phyloP scores from a whole-genome alignment of 1,140 invertebrate species.

The Drosophila pseudoobscura region DNA sequence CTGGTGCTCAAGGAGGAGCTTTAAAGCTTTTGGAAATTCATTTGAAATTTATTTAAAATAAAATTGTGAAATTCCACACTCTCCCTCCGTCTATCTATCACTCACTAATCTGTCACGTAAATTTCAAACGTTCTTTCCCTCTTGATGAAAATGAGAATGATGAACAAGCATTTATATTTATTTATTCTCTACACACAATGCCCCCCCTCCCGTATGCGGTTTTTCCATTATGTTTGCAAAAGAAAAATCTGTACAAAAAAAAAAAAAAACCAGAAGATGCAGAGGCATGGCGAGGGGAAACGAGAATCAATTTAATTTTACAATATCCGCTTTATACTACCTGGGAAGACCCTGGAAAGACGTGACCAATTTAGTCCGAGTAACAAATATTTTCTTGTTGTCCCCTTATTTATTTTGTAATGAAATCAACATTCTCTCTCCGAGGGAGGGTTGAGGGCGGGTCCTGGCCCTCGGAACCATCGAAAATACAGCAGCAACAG shows the following conservation, averaged over 20 bases:
- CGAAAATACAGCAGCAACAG: slow-evolving; percentile 18
- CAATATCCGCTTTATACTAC: slow-evolving; percentile 77
- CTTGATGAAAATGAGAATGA: slow-evolving; percentile 73
- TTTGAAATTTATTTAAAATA: slow-evolving; percentile 63
- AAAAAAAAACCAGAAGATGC: slow-evolving; percentile 12
- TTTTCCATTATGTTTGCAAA: slow-evolving; percentile 61
- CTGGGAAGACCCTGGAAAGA: slow-evolving; percentile 51
- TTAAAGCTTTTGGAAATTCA: slow-evolving; percentile 45
- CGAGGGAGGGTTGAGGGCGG: slow-evolving; percentile 1
- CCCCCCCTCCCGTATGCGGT: slow-evolving; percentile 16
- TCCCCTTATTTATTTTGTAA: slow-evolving; percentile 63
- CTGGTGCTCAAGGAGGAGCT: background rate
- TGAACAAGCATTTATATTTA: slow-evolving; percentile 71
- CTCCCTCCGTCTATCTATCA: slow-evolving; percentile 16
- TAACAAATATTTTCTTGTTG: slow-evolving; percentile 60
- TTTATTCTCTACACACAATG: slow-evolving; percentile 56
- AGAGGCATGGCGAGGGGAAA: slow-evolving; percentile 6
- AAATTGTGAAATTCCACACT: slow-evolving; percentile 11
- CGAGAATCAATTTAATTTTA: slow-evolving; percentile 78
- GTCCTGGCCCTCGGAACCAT: background rate
- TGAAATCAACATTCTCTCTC: slow-evolving; percentile 56
- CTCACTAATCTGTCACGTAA: slow-evolving; percentile 75
- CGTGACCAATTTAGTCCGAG: slow-evolving; percentile 77
- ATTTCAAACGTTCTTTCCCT: slow-evolving; percentile 62
- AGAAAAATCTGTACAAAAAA: slow-evolving; percentile 35